Conservation (phyloP, 2,888 invertebrate genomes). For the Ametastegia equiseti region DNA sequence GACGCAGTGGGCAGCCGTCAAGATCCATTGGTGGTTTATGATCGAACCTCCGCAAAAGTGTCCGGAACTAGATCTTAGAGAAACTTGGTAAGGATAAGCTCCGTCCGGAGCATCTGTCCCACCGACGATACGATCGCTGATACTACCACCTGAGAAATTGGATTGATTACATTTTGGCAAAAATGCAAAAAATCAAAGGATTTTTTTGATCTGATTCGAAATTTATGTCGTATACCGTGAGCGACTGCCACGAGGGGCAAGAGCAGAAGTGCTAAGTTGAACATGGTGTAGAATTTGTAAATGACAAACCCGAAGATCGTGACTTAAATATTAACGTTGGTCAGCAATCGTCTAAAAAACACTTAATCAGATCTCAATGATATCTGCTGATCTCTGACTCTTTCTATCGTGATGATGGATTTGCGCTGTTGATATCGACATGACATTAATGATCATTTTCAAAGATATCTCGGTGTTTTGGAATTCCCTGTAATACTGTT, state of each 20-base stretch:
- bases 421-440: background rate
- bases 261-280: background rate
- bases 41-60: slow-evolving; percentile 59
- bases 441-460: background rate
- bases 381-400: background rate
- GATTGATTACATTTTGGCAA: background rate
- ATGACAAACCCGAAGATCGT: background rate
- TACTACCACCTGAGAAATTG: slow-evolving; percentile 16
- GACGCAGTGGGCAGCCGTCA: slow-evolving; percentile 52
- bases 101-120: slow-evolving; percentile 54
- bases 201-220: background rate
- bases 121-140: slow-evolving; percentile 52
- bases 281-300: background rate
- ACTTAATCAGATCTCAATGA: background rate
- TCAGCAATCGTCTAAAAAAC: background rate
- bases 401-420: background rate
- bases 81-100: slow-evolving; percentile 57
- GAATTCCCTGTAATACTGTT: background rate
- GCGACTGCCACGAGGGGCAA: background rate
- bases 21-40: slow-evolving; percentile 56
- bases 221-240: background rate
- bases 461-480: background rate
- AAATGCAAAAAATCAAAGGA: no score
- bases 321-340: background rate
- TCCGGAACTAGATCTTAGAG: slow-evolving; percentile 48